Evolutionary conservation across 2,797 vertebrate genomes (phyloP).

Genomic region (Rhynchonycteris naso): DNA sequence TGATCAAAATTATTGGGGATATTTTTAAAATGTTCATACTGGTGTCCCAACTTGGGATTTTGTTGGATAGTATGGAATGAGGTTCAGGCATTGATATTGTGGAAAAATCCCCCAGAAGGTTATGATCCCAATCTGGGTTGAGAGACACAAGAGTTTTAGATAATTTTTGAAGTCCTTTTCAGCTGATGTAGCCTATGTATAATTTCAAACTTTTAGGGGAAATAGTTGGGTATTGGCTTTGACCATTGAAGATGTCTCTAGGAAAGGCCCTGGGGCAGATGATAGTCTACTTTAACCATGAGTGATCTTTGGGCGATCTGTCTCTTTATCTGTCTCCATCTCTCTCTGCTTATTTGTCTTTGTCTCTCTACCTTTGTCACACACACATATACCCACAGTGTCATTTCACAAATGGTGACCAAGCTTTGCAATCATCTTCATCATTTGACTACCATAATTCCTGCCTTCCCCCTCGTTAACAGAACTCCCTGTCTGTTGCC

Average conservation of each 20-base stretch:
- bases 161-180: background rate
- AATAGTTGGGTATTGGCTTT: background rate
- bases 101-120: background rate
- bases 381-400: no score
- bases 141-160: background rate
- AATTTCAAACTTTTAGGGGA: constrained; percentile 19
- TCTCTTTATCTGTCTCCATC: background rate
- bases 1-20: background rate
- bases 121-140: background rate
- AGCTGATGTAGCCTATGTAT: background rate
- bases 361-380: background rate
- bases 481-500: background rate
- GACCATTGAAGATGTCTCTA: background rate
- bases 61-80: background rate
- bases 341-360: background rate
- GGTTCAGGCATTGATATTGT: background rate
- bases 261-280: background rate
- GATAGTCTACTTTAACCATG: background rate
- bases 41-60: background rate
- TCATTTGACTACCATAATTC: background rate
- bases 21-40: background rate
- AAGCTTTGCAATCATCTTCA: background rate
- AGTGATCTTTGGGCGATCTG: background rate
- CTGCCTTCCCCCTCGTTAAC: background rate
- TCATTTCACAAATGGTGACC: background rate